These are phyloP conservation scores for Sebastolobus alascanus DNA, from an alignment of 2,797 vertebrate species.

Conservation along the genomic window DNA sequence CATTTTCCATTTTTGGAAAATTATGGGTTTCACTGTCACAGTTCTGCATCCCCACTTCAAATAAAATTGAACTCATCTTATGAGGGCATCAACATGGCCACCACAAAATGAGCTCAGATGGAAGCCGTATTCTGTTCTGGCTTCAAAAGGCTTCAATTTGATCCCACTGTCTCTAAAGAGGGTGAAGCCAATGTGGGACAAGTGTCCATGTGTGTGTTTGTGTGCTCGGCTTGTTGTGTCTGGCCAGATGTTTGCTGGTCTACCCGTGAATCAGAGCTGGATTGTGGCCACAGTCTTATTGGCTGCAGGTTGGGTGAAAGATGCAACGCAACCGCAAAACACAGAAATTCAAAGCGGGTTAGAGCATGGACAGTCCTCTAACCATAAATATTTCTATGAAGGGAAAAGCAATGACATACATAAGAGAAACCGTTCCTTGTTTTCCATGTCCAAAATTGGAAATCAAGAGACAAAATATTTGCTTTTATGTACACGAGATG, in stretches of 20 bases:
- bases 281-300: slow-evolving; percentile 46
- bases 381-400: slow-evolving; percentile 54
- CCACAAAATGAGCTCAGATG: slow-evolving; percentile 23
- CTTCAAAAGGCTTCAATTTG: slow-evolving; percentile 10
- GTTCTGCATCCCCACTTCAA: not conserved
- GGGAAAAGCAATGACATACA: slow-evolving; percentile 36
- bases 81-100: not conserved
- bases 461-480: slow-evolving; percentile 39
- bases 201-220: not conserved
- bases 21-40: not conserved
- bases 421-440: slow-evolving; percentile 12
- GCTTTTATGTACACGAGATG: slow-evolving; percentile 49
- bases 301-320: slow-evolving; percentile 63
- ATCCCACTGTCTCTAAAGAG: slow-evolving; percentile 19
- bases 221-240: slow-evolving; percentile 51
- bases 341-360: slow-evolving; percentile 4
- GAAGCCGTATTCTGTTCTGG: slow-evolving; percentile 1
- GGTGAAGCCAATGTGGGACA: not conserved
- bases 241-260: slow-evolving; percentile 59
- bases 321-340: slow-evolving; percentile 37
- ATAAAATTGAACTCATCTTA: not conserved
- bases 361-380: slow-evolving; percentile 11
- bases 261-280: slow-evolving; percentile 60
- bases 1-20: slow-evolving; percentile 1
- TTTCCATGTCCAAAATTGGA: slow-evolving; percentile 59